phyloP scores from a whole-genome alignment of 2,888 invertebrate species.

The Coelinius sp. region DNA sequence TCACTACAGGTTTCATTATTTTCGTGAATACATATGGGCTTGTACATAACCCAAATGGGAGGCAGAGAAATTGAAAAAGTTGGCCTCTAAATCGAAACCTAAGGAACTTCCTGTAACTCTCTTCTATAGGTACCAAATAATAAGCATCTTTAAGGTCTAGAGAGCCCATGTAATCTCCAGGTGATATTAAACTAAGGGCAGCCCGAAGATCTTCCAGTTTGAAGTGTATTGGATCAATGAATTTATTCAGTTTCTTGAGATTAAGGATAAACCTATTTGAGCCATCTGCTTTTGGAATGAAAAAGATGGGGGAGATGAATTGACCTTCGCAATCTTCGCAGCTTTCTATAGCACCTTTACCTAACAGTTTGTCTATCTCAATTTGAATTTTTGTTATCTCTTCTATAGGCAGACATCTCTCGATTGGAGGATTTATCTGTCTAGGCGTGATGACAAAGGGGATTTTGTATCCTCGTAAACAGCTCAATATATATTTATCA shows the following conservation, averaged over 20 bases:
- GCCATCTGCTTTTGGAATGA: background rate
- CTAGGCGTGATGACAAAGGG: no score
- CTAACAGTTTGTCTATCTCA: background rate
- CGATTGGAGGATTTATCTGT: background rate
- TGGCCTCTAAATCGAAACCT: background rate
- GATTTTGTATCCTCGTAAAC: constrained; percentile 8
- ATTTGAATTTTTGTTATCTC: background rate
- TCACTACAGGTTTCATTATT: background rate
- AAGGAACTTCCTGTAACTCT: background rate
- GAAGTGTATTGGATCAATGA: background rate
- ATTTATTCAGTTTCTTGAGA: constrained; percentile 7
- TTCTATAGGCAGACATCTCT: background rate
- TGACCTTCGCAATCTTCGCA: background rate
- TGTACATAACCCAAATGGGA: constrained; percentile 31
- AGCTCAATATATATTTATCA: background rate
- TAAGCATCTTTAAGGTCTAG: no score
- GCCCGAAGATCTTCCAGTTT: constrained; percentile 13
- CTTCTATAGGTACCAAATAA: background rate
- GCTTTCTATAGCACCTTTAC: constrained; percentile 21
- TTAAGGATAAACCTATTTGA: constrained; percentile 17
- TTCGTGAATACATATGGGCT: constrained; percentile 24
- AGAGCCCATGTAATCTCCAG: no score
- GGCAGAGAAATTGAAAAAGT: background rate
- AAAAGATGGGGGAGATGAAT: background rate
- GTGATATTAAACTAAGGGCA: background rate